These are phyloP conservation scores for Beris chalybata DNA, from an alignment of 2,888 invertebrate species.

Conservation along the genomic window DNA sequence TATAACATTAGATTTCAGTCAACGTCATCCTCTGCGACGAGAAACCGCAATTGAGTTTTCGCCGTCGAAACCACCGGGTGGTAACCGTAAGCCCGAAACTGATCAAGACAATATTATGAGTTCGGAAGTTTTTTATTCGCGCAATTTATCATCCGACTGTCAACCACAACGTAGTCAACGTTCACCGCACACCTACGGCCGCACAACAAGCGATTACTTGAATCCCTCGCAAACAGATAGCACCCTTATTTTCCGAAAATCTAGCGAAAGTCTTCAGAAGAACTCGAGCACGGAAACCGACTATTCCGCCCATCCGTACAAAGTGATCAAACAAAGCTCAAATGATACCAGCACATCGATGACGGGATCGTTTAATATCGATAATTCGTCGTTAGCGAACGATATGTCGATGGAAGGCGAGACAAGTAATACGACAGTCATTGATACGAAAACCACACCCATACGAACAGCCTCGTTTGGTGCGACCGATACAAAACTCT, in stretches of 20 bases:
- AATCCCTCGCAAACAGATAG: constrained; percentile 50
- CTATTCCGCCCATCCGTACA: constrained; percentile 56
- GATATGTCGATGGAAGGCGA: constrained; percentile 54
- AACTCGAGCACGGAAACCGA: constrained; percentile 57
- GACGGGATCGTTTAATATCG: constrained; percentile 56
- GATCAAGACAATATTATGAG: constrained; percentile 19
- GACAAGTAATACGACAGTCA: constrained; percentile 45
- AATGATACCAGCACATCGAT: constrained; percentile 57
- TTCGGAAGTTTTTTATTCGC: constrained; percentile 26
- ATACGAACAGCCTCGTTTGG: constrained; percentile 52
- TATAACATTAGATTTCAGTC: constrained; percentile 51
- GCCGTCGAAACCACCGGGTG: constrained; percentile 49
- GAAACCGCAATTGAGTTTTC: constrained; percentile 56
- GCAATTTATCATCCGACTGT: constrained; percentile 36
- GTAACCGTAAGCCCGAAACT: constrained; percentile 6
- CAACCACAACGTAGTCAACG: constrained; percentile 33
- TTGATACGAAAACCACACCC: constrained; percentile 42
- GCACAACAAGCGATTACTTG: constrained; percentile 52
- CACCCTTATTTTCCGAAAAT: constrained; percentile 49
- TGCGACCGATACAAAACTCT: constrained; percentile 41
- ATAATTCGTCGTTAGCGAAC: constrained; percentile 54
- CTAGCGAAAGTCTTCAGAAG: constrained; percentile 55
- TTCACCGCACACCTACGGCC: constrained; percentile 41
- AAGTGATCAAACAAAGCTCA: constrained; percentile 56
- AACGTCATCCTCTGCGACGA: constrained; percentile 53